Conservation (phyloP, 2,888 invertebrate genomes). For the Cerceris rybyensis region DNA sequence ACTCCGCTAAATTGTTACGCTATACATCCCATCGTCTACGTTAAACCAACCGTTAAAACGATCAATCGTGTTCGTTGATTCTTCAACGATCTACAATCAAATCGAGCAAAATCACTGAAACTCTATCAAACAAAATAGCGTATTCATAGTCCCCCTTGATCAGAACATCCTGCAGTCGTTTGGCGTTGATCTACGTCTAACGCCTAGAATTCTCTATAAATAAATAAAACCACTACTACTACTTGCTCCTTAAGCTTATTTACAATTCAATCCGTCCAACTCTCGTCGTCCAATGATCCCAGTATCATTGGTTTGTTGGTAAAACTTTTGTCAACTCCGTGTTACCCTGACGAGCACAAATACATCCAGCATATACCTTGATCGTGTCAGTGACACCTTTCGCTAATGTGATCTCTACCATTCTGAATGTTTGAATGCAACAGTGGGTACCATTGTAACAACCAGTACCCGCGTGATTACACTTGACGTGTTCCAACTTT, state of each 20-base stretch:
- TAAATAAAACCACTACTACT: not conserved
- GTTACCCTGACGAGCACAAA: slow-evolving; percentile 57
- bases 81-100: too few species aligned
- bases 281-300: not conserved
- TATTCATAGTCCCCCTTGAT: too few species aligned
- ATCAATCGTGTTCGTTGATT: too few species aligned
- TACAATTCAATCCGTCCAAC: not conserved
- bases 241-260: not conserved
- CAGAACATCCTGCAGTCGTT: too few species aligned
- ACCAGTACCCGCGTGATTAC: slow-evolving; percentile 61
- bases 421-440: slow-evolving; percentile 69
- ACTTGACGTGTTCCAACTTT: slow-evolving; percentile 64
- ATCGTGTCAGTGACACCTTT: slow-evolving; percentile 18
- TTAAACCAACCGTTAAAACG: too few species aligned
- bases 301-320: slow-evolving; percentile 24
- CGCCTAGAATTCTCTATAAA: too few species aligned
- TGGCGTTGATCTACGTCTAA: too few species aligned
- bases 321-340: not conserved
- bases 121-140: too few species aligned
- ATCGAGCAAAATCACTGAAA: too few species aligned
- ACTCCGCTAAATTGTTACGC: not conserved
- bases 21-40: too few species aligned
- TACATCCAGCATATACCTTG: slow-evolving; percentile 68
- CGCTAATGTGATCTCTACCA: slow-evolving; percentile 52
- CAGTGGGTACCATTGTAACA: slow-evolving; percentile 61